Base-by-base conservation (phyloP, 2,797 vertebrate genomes). In the Pelobates cultripes region DNA sequence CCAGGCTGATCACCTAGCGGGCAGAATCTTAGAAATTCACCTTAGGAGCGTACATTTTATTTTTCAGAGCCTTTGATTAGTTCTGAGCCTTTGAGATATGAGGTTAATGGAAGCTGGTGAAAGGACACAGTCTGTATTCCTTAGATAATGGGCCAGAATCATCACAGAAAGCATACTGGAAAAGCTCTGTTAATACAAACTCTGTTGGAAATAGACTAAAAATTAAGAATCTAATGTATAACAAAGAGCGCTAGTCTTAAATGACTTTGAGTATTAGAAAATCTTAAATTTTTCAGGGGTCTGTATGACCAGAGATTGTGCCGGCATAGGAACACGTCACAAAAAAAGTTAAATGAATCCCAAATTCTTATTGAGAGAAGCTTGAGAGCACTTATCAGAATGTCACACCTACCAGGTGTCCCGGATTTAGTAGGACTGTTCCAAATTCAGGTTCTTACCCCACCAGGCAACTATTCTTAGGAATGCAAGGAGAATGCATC, bases 51-150 rank as follows among this genome's bases (percentile, higher is more conserved):
- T 14, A 17, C 7, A 43, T 43, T 17, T 43, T 14, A 75, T n/a
- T 61, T 51, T 57, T 75, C 43, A 45, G 42, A n/a, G 55, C 14
- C 14, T 74, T 75, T 61, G 73, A 61, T 75, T 61, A 75, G 42
- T 44, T 63, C 73, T 63, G 57, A 75, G 57, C 57, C 47, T 75
- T 75, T 75, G 40, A 75, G 73, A 61, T 60, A 75, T 3, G 51
- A 73, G 72, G 73, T 75, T 75, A 75, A 75, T 75, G 8, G 55
- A 61, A 75, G 57, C 7, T 7, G 17, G 53, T 28, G 57, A 57
- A 75, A 75, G 42, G 57, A 75, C 73, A 43, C 51, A 57, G 72
- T 42, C 53, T 28, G 72, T 57, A 60, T 57, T 57, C 71, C 72
- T 73, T 75, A 75, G 73, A 61, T 63, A 63, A 75, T 75, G 73